phyloP scores from a whole-genome alignment of 2,888 invertebrate genomes.

The Ptychoptera contaminata region DNA sequence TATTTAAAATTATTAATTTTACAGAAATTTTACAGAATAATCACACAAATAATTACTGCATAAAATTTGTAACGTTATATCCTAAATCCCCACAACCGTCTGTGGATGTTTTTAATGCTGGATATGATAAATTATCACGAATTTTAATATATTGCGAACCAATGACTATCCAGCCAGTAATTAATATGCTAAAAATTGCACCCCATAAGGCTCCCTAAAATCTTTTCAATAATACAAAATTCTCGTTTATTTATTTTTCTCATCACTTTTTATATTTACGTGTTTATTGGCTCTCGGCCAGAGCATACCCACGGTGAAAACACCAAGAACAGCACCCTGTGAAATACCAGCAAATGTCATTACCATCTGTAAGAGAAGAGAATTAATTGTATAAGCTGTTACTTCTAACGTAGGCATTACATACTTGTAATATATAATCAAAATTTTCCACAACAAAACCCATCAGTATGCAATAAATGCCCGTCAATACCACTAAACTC shows the following conservation, averaged over 20 bases:
- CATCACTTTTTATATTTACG: conserved; percentile 2
- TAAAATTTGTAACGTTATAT: neutral
- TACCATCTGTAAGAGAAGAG: conserved; percentile 30
- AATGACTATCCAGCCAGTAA: conserved; percentile 5
- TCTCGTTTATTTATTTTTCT: no score
- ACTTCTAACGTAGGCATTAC: no score
- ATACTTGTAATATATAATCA: conserved; percentile 21
- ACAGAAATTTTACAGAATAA: neutral
- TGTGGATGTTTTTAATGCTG: neutral
- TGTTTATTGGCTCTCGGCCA: conserved; percentile 37
- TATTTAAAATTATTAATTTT: neutral
- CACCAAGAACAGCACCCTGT: conserved; percentile 41
- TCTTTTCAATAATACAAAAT: neutral
- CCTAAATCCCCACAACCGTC: neutral
- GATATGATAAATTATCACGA: neutral
- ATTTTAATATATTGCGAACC: conserved; percentile 4
- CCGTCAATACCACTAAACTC: conserved; percentile 23
- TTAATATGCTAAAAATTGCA: conserved; percentile 3
- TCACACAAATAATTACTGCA: neutral
- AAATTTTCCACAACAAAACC: conserved; percentile 22
- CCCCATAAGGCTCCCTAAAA: conserved; percentile 8
- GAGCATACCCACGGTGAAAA: conserved; percentile 44
- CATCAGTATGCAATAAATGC: conserved; percentile 40
- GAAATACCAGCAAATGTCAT: conserved; percentile 26
- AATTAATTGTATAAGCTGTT: no score